phyloP scores from a whole-genome alignment of 2,797 vertebrate species.

The Cuniculus paca region DNA sequence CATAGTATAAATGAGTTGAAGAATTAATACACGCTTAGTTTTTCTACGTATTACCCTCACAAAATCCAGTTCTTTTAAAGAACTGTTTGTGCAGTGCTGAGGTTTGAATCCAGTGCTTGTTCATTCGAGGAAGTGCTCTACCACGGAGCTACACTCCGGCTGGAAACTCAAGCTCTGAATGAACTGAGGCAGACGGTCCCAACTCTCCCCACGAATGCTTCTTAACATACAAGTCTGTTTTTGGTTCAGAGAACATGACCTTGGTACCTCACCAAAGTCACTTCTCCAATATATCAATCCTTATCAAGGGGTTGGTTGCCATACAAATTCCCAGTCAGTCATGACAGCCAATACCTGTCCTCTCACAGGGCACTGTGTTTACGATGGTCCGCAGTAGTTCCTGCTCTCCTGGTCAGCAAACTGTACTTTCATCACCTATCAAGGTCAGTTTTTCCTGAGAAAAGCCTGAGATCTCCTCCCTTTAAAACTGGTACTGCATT shows the following conservation, averaged over 20 bases:
- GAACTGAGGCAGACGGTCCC: neutral
- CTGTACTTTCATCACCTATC: neutral
- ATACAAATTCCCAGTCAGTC: neutral
- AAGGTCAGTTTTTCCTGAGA: slow-evolving; percentile 35
- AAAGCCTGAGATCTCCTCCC: slow-evolving; percentile 25
- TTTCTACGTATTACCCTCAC: neutral
- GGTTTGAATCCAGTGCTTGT: neutral
- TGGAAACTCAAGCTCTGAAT: neutral
- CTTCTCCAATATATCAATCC: neutral
- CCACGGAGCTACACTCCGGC: neutral
- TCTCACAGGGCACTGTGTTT: neutral
- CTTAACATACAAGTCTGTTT: neutral
- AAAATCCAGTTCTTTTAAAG: slow-evolving; percentile 9
- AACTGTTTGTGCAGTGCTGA: neutral
- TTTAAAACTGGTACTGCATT: neutral
- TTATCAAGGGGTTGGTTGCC: neutral
- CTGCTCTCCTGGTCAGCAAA: neutral
- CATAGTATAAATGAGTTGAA: neutral
- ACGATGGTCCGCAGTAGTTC: neutral
- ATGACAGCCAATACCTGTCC: neutral
- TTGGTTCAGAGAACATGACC: slow-evolving; percentile 21
- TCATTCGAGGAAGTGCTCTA: neutral
- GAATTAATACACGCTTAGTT: neutral
- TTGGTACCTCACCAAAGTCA: neutral
- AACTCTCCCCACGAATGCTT: neutral